Percentiles rank a stretch among this genome's conserved stretches.
These are phyloP conservation scores for Diprion similis DNA, from an alignment of 1,140 invertebrate genomes.

Conservation along the genomic window DNA sequence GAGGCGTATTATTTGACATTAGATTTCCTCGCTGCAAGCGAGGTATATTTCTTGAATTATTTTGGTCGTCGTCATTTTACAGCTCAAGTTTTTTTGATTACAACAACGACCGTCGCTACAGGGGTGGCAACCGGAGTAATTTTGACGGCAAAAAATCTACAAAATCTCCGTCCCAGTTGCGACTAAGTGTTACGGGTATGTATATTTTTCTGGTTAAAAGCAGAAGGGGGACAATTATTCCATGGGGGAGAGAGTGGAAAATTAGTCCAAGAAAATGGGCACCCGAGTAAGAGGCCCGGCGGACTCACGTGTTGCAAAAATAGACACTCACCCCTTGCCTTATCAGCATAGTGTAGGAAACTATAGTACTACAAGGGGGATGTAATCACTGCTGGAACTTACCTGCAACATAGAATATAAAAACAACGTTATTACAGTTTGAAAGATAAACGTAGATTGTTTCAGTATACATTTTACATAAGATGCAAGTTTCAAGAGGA, in stretches of 20 bases:
- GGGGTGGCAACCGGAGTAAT: not conserved
- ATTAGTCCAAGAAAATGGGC: not conserved
- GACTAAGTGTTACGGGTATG: not conserved
- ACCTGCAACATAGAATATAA: conserved; percentile 41
- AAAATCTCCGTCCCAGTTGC: not conserved
- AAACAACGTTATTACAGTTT: conserved; percentile 29
- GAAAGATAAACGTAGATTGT: conserved; percentile 24
- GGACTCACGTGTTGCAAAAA: not conserved
- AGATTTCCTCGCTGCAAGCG: not conserved
- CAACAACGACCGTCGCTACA: not conserved
- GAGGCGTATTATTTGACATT: not conserved
- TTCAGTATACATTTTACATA: conserved; percentile 27
- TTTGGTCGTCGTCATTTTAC: not conserved
- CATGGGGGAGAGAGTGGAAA: not conserved
- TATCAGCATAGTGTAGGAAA: not conserved
- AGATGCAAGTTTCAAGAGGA: too few relatives aligned
- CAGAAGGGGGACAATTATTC: not conserved
- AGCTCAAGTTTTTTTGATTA: conserved; percentile 4
- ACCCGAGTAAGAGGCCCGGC: not conserved
- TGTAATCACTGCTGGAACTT: conserved; percentile 30
- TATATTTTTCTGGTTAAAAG: not conserved
- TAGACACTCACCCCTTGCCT: not conserved
- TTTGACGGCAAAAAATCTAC: not conserved
- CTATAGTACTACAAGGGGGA: not conserved
- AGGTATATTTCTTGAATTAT: conserved; percentile 3